Percentiles rank a stretch among this genome's conserved stretches.
phyloP scores from a whole-genome alignment of 2,113 vertebrate genomes.

The Hemiprocne comata region DNA sequence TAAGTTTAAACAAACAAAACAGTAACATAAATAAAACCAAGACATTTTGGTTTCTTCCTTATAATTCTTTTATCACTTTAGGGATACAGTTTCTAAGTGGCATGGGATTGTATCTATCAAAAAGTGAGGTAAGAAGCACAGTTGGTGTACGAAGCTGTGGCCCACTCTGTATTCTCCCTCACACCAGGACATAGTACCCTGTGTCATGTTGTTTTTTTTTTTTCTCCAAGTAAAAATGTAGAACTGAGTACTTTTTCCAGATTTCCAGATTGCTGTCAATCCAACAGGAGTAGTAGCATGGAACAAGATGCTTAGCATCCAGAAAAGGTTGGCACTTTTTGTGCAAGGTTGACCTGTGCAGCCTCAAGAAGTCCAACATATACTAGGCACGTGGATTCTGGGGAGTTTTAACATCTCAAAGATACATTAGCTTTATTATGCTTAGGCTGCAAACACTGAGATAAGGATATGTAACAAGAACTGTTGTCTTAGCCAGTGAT shows the following conservation, averaged over 20 bases:
- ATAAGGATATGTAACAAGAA: background rate
- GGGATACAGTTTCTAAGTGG: background rate
- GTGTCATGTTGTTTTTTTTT: background rate
- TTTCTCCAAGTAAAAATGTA: background rate
- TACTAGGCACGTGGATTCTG: background rate
- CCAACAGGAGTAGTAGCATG: background rate
- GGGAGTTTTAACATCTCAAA: background rate
- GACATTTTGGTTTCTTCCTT: background rate
- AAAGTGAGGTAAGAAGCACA: background rate
- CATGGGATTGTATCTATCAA: background rate
- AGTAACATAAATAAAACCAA: background rate
- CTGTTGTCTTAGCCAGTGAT: background rate
- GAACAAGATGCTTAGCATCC: background rate
- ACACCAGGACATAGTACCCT: background rate
- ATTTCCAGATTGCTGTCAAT: background rate
- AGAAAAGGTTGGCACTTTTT: background rate
- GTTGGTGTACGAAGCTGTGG: background rate
- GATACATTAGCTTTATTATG: background rate
- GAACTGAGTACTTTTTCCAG: background rate
- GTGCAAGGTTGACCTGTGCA: background rate
- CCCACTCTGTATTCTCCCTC: background rate
- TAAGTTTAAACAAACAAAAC: background rate
- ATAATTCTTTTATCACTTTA: background rate
- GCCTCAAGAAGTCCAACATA: background rate
- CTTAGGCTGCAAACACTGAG: background rate